Percentiles rank a stretch among this genome's conserved stretches.
phyloP scores from a whole-genome alignment of 2,113 vertebrate genomes.

The Fulmarus glacialis region DNA sequence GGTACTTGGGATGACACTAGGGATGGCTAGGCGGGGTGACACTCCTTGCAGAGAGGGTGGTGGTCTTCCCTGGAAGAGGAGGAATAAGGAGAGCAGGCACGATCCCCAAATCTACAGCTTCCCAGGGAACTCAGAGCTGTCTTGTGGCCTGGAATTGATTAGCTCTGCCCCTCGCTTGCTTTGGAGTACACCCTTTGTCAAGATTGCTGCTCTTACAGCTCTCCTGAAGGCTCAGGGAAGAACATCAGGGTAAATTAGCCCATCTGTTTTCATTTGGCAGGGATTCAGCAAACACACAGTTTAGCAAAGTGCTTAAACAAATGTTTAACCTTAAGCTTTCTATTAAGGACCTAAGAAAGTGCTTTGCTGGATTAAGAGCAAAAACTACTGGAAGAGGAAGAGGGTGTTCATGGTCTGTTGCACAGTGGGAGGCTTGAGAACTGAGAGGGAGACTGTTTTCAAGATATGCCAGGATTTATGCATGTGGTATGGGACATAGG shows the following conservation, averaged over 20 bases:
- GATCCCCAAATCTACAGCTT: neutral
- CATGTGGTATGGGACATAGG: neutral
- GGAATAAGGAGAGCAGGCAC: neutral
- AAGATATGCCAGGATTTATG: neutral
- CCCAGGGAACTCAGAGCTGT: neutral
- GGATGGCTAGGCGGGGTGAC: neutral
- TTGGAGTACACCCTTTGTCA: neutral
- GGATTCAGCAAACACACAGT: neutral
- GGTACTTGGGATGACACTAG: neutral
- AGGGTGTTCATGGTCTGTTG: neutral
- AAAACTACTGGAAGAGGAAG: neutral
- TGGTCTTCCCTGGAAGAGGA: neutral
- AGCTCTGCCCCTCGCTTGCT: neutral
- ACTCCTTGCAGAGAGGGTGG: neutral
- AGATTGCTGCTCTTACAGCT: neutral
- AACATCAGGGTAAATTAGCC: constrained; percentile 7
- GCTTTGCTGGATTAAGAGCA: neutral
- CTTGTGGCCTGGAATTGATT: neutral
- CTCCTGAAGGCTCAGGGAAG: neutral
- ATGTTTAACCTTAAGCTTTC: constrained; percentile 16
- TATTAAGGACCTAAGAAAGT: neutral
- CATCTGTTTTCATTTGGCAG: constrained; percentile 37
- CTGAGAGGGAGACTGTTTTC: neutral
- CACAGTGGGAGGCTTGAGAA: neutral
- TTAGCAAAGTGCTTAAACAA: constrained; percentile 22